Percentiles rank a stretch among this genome's conserved stretches.
phyloP scores from a whole-genome alignment of 1,140 invertebrate genomes.

The Drosophila guanche region DNA sequence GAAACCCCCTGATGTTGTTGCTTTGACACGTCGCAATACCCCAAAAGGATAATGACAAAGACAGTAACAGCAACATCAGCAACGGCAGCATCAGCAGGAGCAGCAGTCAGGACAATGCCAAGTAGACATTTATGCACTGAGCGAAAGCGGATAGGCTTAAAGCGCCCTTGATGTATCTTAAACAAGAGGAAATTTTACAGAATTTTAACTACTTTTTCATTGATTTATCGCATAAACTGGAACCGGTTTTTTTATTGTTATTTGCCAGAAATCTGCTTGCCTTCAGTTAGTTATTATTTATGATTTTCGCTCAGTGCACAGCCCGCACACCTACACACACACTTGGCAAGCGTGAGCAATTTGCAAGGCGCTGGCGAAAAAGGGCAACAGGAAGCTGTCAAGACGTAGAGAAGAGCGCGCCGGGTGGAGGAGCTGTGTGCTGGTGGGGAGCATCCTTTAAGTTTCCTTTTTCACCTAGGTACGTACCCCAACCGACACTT shows the following conservation, averaged over 20 bases:
- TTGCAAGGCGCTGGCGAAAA: slow-evolving; percentile 76
- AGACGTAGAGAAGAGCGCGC: slow-evolving; percentile 20
- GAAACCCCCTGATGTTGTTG: slow-evolving; percentile 66
- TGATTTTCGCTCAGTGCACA: slow-evolving; percentile 12
- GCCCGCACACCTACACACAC: slow-evolving; percentile 25
- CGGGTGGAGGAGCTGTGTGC: slow-evolving; percentile 8
- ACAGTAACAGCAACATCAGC: slow-evolving; percentile 64
- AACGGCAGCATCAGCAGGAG: slow-evolving; percentile 12
- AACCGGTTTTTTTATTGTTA: too few relatives aligned
- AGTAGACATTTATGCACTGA: slow-evolving; percentile 32
- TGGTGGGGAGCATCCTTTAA: slow-evolving; percentile 68
- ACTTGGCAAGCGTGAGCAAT: slow-evolving; percentile 76
- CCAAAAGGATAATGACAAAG: slow-evolving; percentile 81
- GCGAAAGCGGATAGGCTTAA: too few relatives aligned
- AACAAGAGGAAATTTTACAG: too few relatives aligned
- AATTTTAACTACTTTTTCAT: too few relatives aligned
- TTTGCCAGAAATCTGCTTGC: neutral
- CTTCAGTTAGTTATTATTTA: neutral
- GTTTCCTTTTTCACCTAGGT: slow-evolving; percentile 77
- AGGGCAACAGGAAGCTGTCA: slow-evolving; percentile 75
- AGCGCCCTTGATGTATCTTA: too few relatives aligned
- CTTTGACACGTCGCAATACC: slow-evolving; percentile 82
- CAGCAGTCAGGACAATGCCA: slow-evolving; percentile 68
- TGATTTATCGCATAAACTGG: too few relatives aligned
- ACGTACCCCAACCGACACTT: slow-evolving; percentile 73